phyloP scores from a whole-genome alignment of 2,888 invertebrate species.

The Bruchidius siliquastri region DNA sequence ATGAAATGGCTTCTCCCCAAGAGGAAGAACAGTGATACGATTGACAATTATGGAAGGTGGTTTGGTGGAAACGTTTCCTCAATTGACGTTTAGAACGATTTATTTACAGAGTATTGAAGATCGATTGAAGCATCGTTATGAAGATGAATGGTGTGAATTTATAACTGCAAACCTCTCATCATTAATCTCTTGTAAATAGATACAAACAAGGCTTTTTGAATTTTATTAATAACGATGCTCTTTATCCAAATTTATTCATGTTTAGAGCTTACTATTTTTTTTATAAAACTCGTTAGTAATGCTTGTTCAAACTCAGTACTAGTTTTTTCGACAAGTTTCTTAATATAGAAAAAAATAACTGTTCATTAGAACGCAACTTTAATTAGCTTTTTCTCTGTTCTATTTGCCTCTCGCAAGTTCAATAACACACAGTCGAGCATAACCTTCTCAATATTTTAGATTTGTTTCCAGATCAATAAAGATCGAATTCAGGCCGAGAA shows the following conservation, averaged over 20 bases:
- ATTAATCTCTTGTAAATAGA: too few species aligned
- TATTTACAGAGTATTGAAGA: too few species aligned
- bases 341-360: background rate
- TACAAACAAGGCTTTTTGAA: too few species aligned
- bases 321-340: too few species aligned
- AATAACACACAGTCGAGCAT: background rate
- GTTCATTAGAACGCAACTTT: background rate
- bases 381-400: background rate
- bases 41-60: too few species aligned
- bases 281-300: background rate
- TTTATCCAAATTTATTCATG: background rate
- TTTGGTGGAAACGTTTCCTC: too few species aligned
- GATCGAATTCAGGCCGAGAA: background rate
- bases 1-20: too few species aligned
- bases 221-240: background rate
- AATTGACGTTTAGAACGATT: too few species aligned
- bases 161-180: too few species aligned
- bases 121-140: too few species aligned
- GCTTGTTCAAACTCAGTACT: background rate
- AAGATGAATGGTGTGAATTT: too few species aligned
- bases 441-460: background rate
- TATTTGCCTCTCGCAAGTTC: background rate
- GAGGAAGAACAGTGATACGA: too few species aligned
- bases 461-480: background rate
- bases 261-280: background rate